These are phyloP conservation scores for Pipa parva DNA, from an alignment of 2,113 vertebrate species.

Conservation along the genomic window DNA sequence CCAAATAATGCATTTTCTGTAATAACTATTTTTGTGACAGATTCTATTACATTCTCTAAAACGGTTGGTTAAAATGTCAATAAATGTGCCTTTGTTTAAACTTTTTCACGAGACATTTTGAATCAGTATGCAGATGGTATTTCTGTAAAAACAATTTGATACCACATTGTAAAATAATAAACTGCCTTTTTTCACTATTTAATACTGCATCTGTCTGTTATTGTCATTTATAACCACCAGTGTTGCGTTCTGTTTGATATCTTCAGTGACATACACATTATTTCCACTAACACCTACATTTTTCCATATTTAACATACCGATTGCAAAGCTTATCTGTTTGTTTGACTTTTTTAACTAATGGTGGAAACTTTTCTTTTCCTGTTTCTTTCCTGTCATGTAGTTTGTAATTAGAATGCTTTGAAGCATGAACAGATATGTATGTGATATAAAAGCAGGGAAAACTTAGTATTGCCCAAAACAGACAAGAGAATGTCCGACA, in stretches of 20 bases:
- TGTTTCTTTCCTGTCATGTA: not conserved
- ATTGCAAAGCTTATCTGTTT: too few relatives aligned
- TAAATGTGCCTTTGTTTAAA: conserved; percentile 31
- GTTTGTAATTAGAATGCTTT: not conserved
- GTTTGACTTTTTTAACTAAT: not conserved
- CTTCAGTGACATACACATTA: too few relatives aligned
- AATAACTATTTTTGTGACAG: conserved; percentile 3
- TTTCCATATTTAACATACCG: too few relatives aligned
- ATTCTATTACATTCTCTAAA: not conserved
- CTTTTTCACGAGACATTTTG: conserved; percentile 15
- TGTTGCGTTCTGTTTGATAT: too few relatives aligned
- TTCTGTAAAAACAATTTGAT: conserved; percentile 23
- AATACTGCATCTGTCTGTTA: not conserved
- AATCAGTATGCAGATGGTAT: conserved; percentile 13
- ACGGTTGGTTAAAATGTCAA: not conserved
- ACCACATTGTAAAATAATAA: conserved; percentile 5
- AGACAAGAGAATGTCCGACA: too few relatives aligned
- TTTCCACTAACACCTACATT: too few relatives aligned
- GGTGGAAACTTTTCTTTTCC: not conserved
- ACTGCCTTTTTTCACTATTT: not conserved
- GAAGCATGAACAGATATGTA: not conserved
- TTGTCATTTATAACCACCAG: not conserved
- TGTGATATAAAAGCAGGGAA: not conserved
- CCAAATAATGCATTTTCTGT: conserved; percentile 9
- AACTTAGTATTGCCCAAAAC: too few relatives aligned